phyloP scores from a whole-genome alignment of 2,888 invertebrate genomes.

The Mythimna pallens region DNA sequence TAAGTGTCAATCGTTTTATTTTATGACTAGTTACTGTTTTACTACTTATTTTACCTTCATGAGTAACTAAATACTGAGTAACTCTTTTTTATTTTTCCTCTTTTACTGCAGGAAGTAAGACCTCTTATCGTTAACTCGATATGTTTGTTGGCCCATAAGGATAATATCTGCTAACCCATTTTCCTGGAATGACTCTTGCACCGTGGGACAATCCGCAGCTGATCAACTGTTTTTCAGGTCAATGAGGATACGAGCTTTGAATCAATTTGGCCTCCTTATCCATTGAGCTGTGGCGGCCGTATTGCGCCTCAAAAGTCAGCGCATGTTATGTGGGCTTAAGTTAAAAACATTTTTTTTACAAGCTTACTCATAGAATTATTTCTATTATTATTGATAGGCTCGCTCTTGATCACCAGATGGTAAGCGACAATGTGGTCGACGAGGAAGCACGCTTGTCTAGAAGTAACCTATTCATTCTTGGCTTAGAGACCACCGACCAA shows the following conservation, averaged over 20 bases:
- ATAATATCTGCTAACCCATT: slow-evolving; percentile 58
- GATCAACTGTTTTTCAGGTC: slow-evolving; percentile 45
- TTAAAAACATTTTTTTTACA: neutral
- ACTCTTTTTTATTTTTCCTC: slow-evolving; percentile 23
- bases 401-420: too few species aligned
- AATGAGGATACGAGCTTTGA: slow-evolving; percentile 5
- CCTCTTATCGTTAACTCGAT: slow-evolving; percentile 52
- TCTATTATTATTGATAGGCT: too few species aligned
- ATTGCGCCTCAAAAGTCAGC: too few species aligned
- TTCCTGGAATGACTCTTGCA: slow-evolving; percentile 57
- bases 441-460: too few species aligned
- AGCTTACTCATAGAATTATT: neutral
- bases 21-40: neutral
- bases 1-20: neutral
- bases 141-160: slow-evolving; percentile 57
- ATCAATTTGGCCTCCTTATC: slow-evolving; percentile 1
- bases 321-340: neutral
- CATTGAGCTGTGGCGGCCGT: too few species aligned
- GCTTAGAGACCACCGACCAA: too few species aligned
- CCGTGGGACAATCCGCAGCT: slow-evolving; percentile 55
- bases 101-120: slow-evolving; percentile 11
- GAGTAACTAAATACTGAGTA: neutral
- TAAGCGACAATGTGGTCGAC: too few species aligned
- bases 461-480: too few species aligned
- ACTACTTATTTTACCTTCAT: slow-evolving; percentile 1